Conservation (phyloP, 2,113 vertebrate genomes). For the Myrmophylax atrothorax region DNA sequence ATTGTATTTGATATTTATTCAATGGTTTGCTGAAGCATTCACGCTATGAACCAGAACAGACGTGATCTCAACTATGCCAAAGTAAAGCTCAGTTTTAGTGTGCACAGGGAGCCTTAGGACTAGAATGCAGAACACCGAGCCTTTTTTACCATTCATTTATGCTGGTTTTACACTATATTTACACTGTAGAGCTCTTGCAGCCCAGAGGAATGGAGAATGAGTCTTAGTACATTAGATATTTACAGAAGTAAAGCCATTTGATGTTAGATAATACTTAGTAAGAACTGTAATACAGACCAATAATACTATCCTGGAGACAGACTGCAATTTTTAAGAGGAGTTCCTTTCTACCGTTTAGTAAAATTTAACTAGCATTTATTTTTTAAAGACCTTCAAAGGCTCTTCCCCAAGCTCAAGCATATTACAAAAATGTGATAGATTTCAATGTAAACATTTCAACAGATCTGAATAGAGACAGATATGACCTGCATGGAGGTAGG, state of each 20-base stretch:
- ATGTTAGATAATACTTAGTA: neutral
- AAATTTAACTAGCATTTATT: neutral
- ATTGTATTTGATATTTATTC: neutral
- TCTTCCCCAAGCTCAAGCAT: neutral
- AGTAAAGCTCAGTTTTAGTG: neutral
- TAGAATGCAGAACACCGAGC: neutral
- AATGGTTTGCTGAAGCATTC: neutral
- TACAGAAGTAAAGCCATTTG: neutral
- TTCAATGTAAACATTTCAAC: neutral
- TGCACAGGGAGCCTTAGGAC: neutral
- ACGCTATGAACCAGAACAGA: neutral
- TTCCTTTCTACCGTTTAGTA: neutral
- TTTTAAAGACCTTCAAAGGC: neutral
- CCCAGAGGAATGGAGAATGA: neutral
- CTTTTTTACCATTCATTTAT: neutral
- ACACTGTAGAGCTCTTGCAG: neutral
- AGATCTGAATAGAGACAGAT: neutral
- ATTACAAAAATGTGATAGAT: neutral
- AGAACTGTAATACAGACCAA: neutral
- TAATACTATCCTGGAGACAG: neutral
- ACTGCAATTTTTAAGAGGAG: neutral
- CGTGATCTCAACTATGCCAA: neutral
- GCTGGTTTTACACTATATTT: neutral
- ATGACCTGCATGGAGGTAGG: neutral
- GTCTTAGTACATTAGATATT: neutral